Conservation (phyloP, 2,888 invertebrate genomes). For the Galeopsomyia nigrocyanea region DNA sequence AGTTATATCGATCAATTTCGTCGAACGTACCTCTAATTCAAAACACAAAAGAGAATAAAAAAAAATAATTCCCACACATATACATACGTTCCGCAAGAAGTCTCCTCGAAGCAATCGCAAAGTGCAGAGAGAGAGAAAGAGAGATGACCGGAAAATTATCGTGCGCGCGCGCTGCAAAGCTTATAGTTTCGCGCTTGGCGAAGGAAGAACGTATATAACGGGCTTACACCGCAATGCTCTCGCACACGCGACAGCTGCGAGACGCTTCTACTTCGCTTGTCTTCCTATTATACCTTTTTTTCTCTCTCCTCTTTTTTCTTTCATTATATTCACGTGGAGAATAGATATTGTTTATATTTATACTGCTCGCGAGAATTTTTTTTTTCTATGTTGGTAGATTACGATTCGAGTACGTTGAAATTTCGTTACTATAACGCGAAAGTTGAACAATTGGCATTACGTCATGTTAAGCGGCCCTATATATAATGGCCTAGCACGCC, state of each 20-base stretch:
- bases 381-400: too few relatives aligned
- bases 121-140: background rate
- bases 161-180: slow-evolving; percentile 50
- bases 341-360: slow-evolving; percentile 36
- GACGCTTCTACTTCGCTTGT: slow-evolving; percentile 55
- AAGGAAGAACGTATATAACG: slow-evolving; percentile 54
- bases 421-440: too few relatives aligned
- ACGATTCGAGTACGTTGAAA: too few relatives aligned
- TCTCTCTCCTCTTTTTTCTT: slow-evolving; percentile 14
- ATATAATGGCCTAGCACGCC: slow-evolving; percentile 2
- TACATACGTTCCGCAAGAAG: too few relatives aligned
- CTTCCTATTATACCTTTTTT: slow-evolving; percentile 8
- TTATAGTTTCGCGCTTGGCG: background rate
- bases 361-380: background rate
- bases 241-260: slow-evolving; percentile 60
- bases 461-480: too few relatives aligned
- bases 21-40: too few relatives aligned
- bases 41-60: too few relatives aligned
- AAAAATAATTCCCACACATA: too few relatives aligned
- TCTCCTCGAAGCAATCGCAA: background rate
- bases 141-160: slow-evolving; percentile 47
- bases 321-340: background rate
- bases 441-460: too few relatives aligned
- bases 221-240: slow-evolving; percentile 46
- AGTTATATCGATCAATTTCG: too few relatives aligned